Evolutionary conservation across 2,113 vertebrate genomes (phyloP), one percentile per base, ranked within the genome.

Genomic region (Macrotus californicus): DNA sequence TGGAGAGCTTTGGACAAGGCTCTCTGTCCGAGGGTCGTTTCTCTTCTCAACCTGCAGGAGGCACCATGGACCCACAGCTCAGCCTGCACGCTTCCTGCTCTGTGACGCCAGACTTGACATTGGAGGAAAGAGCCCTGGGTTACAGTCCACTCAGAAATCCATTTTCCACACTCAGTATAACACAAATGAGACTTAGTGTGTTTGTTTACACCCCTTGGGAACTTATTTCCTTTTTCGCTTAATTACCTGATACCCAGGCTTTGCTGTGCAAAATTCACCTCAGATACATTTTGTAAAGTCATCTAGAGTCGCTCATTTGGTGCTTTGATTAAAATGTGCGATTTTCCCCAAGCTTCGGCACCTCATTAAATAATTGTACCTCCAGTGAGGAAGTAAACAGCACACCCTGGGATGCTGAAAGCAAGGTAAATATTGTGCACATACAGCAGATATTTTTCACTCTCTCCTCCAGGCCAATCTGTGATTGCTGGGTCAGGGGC

Each of bases 241-340:
- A 97, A 97, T 97, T 97, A 96, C 91, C 95, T 95, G 91, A 89
- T 89, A 84, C 90, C 73, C 82, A 97, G 96, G 89, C 91, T 54
- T 94, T 80, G 97, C 94, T 96, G 90, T 95, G 95, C 94, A 96
- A 96, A 96, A 92, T 92, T 92, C 0, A 7, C 76, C 89, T 95
- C 72, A 66, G 91, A 96, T 96, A 72, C 73, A 89, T 97, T 97
- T 75, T 97, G 97, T 95, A 76, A 96, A 97, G 95, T 95, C 94
- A 97, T 97, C 90, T 87, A 93, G 96, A 80, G 64, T 92, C 1
- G 7, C 79, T 96, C 82, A 61, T 97, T 96, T 91, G 79, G 95
- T 76, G 82, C 84, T 96, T 93, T 97, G 97, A 97, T 97, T 97
- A 97, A 96, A 97, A 96, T 91, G 94, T 91, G 59, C 94, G 91